Base-by-base conservation (phyloP, 2,113 vertebrate species). In the Nycticryphes semicollaris region DNA sequence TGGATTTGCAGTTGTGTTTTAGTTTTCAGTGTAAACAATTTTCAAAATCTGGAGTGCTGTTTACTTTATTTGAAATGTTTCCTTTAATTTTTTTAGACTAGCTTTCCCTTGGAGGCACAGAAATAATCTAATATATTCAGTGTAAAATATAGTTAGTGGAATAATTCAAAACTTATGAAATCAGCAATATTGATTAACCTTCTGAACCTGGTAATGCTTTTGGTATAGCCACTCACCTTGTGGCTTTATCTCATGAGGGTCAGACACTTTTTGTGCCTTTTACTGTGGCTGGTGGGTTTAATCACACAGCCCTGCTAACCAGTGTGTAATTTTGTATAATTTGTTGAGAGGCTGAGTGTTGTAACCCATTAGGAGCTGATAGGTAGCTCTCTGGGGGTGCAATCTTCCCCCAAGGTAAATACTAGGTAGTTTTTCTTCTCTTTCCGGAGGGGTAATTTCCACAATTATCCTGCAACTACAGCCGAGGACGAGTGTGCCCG, bases 291-390 rank as follows among this genome's bases (percentile, higher is more conserved):
- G 72, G 27, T 76, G 85, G 59, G 54, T 47, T 74, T 89, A 70
- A 75, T 91, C 41, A 10, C 37, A 31, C 28, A 41, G 50, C 54
- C 14, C 63, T 85, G 66, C 69, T 93, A 79, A 90, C 35, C 50
- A 22, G n/a, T 59, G 54, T 54, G 67, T 62, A 69, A 73, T 93
- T 94, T 76, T 79, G 57, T 76, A 21, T 77, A 66, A 85, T 91
- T 96, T 88, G 67, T 92, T 74, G 84, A 47, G 68, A 67, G 89
- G 50, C 81, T 2, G 28, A 85, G 62, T 67, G 88, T 43, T 95
- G 93, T 87, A 91, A 88, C 59, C 90, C 41, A 37, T 83, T 88
- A 85, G 48, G 84, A 93, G 45, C 47, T 89, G 91, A 66, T 60
- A 59, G 84, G 96, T 90, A 77, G 63, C 87, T 87, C 91, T 90